Percentiles rank a stretch among this genome's conserved stretches.
Conservation (phyloP, 2,888 invertebrate species). For the Podabrus alpinus region DNA sequence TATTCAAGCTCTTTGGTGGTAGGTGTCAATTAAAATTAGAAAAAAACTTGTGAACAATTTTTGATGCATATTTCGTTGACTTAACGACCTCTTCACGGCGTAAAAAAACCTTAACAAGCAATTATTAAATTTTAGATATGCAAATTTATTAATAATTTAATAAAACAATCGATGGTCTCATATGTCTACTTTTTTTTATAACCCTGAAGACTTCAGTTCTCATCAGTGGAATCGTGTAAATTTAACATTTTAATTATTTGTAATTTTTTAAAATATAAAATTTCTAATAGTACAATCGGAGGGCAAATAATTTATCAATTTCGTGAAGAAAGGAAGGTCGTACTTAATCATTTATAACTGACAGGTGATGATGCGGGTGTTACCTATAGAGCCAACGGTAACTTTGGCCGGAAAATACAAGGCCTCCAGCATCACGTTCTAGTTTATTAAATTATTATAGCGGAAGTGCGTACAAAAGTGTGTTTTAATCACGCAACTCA, state of each 20-base stretch:
- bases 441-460: slow-evolving; percentile 10
- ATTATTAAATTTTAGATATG: not conserved
- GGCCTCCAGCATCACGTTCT: slow-evolving; percentile 14
- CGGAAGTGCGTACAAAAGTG: slow-evolving; percentile 17
- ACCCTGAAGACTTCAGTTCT: not conserved
- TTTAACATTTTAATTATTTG: not conserved
- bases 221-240: not conserved
- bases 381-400: slow-evolving; percentile 1
- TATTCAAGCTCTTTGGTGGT: not conserved
- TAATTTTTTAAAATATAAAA: not conserved
- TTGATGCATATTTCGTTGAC: not conserved
- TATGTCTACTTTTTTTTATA: not conserved
- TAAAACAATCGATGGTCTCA: not conserved
- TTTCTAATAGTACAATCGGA: not conserved
- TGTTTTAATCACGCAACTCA: slow-evolving; percentile 1
- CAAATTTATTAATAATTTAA: not conserved
- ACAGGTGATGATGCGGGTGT: slow-evolving; percentile 22
- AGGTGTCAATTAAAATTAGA: not conserved
- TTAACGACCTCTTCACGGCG: not conserved
- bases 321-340: slow-evolving; percentile 18
- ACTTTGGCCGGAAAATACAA: slow-evolving; percentile 7
- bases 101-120: not conserved
- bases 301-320: not conserved
- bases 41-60: not conserved
- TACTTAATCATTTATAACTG: slow-evolving; percentile 8